These are phyloP conservation scores for Drepanosiphum platanoidis DNA, from an alignment of 2,888 invertebrate species.

Conservation along the genomic window DNA sequence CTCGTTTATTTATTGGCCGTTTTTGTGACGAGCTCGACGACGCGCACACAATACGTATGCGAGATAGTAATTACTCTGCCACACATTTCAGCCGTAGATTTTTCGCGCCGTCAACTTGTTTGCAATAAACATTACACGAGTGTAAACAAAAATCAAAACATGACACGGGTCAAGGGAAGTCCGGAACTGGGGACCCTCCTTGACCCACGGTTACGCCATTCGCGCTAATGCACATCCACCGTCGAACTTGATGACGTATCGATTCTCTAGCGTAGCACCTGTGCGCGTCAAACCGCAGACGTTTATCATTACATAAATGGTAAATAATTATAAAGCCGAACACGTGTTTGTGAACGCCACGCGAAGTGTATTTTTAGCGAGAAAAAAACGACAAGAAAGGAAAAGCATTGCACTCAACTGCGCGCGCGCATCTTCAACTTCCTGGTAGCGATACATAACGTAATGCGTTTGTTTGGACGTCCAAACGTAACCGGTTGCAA, in stretches of 20 bases:
- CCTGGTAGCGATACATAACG: too few relatives aligned
- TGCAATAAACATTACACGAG: conserved; percentile 12
- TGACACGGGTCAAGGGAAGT: conserved; percentile 32
- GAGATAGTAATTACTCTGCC: conserved; percentile 11
- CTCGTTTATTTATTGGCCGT: background rate
- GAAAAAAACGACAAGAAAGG: too few relatives aligned
- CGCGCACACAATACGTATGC: background rate
- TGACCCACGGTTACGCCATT: conserved; percentile 32
- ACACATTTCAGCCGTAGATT: background rate
- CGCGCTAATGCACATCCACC: background rate
- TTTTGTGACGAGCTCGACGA: background rate
- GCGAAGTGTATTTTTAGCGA: background rate
- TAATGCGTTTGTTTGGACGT: too few relatives aligned
- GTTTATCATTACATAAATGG: background rate
- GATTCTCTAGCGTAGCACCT: background rate
- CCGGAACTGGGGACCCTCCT: conserved; percentile 28
- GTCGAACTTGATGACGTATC: conserved; percentile 41
- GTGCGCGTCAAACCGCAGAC: background rate
- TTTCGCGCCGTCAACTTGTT: conserved; percentile 11
- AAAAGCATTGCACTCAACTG: background rate
- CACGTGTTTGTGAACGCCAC: too few relatives aligned
- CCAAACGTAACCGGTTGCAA: too few relatives aligned
- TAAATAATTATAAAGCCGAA: conserved; percentile 2
- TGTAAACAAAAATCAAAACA: conserved; percentile 43
- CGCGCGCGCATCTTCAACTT: background rate